Evolutionary conservation across 1,140 invertebrate species (phyloP).

Genomic region (Trypoxylus dichotomus): DNA sequence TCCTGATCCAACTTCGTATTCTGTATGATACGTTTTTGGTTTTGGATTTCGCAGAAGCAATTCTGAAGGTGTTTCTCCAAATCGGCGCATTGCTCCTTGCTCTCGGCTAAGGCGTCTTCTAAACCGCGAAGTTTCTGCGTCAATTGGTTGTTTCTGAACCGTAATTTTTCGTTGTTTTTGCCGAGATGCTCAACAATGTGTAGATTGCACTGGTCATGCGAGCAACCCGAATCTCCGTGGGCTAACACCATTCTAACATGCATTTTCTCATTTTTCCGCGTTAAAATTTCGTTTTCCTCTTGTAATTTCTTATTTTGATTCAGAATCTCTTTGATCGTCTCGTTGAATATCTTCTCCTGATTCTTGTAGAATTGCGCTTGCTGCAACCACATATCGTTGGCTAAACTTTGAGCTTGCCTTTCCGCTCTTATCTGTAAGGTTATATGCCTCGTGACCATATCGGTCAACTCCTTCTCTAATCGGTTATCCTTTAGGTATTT

Average conservation of each 20-base stretch:
- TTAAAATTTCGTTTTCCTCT: slow-evolving; percentile 38
- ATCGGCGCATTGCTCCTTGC: slow-evolving; percentile 29
- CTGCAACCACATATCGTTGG: slow-evolving; percentile 41
- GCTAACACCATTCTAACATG: neutral
- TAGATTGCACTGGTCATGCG: slow-evolving; percentile 8
- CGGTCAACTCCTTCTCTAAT: slow-evolving; percentile 32
- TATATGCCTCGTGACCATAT: slow-evolving; percentile 35
- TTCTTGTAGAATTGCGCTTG: slow-evolving; percentile 39
- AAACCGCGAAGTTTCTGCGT: slow-evolving; percentile 36
- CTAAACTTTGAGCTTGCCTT: slow-evolving; percentile 34
- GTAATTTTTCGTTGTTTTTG: neutral
- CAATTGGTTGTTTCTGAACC: neutral
- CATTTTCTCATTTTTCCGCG: slow-evolving; percentile 36
- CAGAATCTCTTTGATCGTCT: slow-evolving; percentile 37
- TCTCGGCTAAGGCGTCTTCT: slow-evolving; percentile 30
- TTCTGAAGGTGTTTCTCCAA: slow-evolving; percentile 31
- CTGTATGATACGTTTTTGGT: neutral
- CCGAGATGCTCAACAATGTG: neutral
- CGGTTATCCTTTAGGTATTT: slow-evolving; percentile 25
- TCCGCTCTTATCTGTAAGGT: slow-evolving; percentile 42
- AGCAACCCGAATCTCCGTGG: slow-evolving; percentile 9
- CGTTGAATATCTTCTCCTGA: slow-evolving; percentile 38
- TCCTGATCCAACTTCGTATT: neutral
- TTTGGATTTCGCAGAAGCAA: neutral
- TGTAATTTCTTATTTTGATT: slow-evolving; percentile 43